These are phyloP conservation scores for Rhombomys opimus DNA, from an alignment of 2,113 vertebrate species.

Conservation along the genomic window DNA sequence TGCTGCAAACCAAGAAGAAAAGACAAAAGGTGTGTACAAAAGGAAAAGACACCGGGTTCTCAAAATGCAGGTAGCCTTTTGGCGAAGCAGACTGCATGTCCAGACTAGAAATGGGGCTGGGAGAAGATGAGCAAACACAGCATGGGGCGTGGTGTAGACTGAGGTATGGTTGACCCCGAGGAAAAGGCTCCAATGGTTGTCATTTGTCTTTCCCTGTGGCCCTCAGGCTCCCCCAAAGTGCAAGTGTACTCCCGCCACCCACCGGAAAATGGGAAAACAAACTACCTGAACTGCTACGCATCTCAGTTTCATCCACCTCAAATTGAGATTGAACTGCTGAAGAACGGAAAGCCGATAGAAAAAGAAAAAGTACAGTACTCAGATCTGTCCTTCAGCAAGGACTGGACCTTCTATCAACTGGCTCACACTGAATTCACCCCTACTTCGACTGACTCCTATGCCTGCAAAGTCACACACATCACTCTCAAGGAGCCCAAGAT, in stretches of 20 bases:
- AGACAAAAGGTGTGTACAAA: not conserved
- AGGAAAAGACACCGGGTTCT: slow-evolving; percentile 11
- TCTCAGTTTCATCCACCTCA: slow-evolving; percentile 90
- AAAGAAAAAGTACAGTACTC: accelerated
- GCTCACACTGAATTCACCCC: slow-evolving; percentile 71
- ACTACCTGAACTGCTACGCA: slow-evolving; percentile 90
- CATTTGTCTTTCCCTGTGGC: not conserved
- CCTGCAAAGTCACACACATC: slow-evolving; percentile 85
- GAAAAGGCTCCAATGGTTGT: slow-evolving; percentile 5
- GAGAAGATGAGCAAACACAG: slow-evolving; percentile 17
- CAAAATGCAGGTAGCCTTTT: slow-evolving; percentile 26
- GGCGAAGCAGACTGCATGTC: slow-evolving; percentile 9
- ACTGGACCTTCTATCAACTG: slow-evolving; percentile 92
- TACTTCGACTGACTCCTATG: accelerated
- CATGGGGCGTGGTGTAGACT: not conserved
- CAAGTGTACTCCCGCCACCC: slow-evolving; percentile 88
- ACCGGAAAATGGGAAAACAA: not conserved
- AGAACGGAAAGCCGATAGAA: slow-evolving; percentile 26
- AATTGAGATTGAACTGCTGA: slow-evolving; percentile 85
- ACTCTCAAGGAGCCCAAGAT: accelerated
- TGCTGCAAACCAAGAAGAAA: not conserved
- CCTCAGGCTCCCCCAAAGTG: slow-evolving; percentile 81
- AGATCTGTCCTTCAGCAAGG: slow-evolving; percentile 90
- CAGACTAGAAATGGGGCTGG: not conserved
- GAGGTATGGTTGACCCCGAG: not conserved